A percentile compares a stretch with the other conserved stretches of the same genome.
phyloP scores from a whole-genome alignment of 2,113 vertebrate genomes.

The Carlito syrichta region DNA sequence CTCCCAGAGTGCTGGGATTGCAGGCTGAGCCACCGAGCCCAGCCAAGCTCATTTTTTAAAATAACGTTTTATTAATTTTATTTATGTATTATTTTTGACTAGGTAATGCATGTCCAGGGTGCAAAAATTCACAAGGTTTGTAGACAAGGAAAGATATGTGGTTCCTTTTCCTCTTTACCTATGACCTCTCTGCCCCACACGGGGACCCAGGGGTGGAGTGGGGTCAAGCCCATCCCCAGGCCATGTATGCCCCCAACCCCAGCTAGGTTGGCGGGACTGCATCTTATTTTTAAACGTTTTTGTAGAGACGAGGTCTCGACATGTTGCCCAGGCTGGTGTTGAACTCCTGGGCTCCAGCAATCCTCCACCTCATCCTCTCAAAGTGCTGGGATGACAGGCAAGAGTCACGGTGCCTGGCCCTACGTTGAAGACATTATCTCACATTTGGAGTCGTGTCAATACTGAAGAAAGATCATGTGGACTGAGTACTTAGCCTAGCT shows the following conservation, averaged over 20 bases:
- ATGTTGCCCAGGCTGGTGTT: too few relatives aligned
- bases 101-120: not conserved
- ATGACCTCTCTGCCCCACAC: not conserved
- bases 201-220: not conserved
- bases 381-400: too few relatives aligned
- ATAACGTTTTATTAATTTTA: not conserved
- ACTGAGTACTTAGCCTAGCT: not conserved
- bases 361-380: too few relatives aligned
- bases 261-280: not conserved
- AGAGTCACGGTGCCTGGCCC: too few relatives aligned
- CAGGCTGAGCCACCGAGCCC: too few relatives aligned
- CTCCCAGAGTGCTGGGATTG: too few relatives aligned
- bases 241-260: not conserved
- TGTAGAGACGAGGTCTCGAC: too few relatives aligned
- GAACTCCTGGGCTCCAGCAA: too few relatives aligned
- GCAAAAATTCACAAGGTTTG: conserved; percentile 37
- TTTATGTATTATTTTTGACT: conserved; percentile 6
- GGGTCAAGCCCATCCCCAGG: not conserved
- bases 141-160: not conserved
- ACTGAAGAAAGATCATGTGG: not conserved
- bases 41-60: too few relatives aligned
- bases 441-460: not conserved
- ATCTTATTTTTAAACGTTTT: too few relatives aligned
- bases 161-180: not conserved
- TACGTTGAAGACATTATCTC: not conserved